Evolutionary conservation across 2,113 vertebrate genomes (phyloP).

Genomic region (Cranoglanis bouderius): DNA sequence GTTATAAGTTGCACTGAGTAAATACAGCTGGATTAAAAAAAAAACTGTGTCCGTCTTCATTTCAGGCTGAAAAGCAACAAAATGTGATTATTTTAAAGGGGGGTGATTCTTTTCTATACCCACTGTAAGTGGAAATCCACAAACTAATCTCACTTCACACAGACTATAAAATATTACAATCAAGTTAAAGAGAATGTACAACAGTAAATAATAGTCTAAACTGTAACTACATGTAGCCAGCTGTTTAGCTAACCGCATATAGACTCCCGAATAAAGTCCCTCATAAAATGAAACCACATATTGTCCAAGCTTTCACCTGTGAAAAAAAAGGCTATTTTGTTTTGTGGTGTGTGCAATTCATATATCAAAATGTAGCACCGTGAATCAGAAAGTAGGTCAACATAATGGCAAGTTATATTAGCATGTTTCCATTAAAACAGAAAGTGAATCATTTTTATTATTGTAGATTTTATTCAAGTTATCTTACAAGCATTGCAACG

Average conservation of each 20-base stretch:
- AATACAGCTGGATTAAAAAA: no score
- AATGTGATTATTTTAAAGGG: no score
- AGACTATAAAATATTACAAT: not conserved
- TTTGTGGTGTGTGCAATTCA: not conserved
- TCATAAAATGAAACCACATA: constrained; percentile 13
- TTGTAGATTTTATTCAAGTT: not conserved
- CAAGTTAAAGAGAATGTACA: not conserved
- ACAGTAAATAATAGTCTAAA: not conserved
- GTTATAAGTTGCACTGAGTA: no score
- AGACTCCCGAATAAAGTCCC: not conserved
- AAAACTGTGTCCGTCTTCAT: no score
- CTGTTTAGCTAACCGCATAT: not conserved
- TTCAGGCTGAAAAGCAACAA: no score
- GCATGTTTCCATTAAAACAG: not conserved
- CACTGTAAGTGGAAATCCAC: not conserved
- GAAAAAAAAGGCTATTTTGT: not conserved
- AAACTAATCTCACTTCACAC: not conserved
- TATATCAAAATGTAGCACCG: not conserved
- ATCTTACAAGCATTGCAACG: not conserved
- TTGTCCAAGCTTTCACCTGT: not conserved
- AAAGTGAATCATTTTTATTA: not conserved
- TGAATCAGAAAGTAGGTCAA: not conserved
- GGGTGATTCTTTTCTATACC: no score
- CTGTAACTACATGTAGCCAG: not conserved
- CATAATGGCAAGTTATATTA: not conserved